Percentiles rank a stretch among this genome's conserved stretches.
Conservation (phyloP, 2,113 vertebrate genomes). For the Cinclus cinclus region DNA sequence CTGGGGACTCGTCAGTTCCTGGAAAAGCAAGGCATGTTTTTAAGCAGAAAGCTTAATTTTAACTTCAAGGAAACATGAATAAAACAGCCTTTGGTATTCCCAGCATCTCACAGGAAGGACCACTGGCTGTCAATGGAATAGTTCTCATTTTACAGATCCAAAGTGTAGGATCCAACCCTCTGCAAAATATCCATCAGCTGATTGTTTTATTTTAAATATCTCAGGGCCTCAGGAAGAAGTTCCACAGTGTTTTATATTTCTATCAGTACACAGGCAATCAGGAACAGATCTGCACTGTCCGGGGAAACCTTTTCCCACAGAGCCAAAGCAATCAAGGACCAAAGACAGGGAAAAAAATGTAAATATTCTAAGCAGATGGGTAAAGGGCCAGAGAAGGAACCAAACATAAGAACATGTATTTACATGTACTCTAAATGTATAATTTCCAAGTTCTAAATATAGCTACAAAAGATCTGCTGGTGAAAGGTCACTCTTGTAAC, state of each 20-base stretch:
- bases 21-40: slow-evolving; percentile 31
- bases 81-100: not conserved
- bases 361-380: not conserved
- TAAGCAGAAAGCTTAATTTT: slow-evolving; percentile 25
- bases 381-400: not conserved
- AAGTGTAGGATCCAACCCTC: not conserved
- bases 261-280: not conserved
- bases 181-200: not conserved
- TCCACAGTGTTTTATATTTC: not conserved
- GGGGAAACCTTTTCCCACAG: not conserved
- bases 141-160: not conserved
- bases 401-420: not conserved
- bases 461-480: not conserved
- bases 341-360: not conserved
- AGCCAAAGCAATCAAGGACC: not conserved
- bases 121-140: not conserved
- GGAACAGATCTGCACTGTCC: not conserved
- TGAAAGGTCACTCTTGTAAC: slow-evolving; percentile 8
- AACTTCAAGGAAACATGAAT: slow-evolving; percentile 8
- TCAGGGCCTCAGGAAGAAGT: not conserved
- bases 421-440: not conserved
- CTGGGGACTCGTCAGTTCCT: slow-evolving; percentile 98
- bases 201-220: not conserved
- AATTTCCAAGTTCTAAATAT: not conserved
- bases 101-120: not conserved